These are phyloP conservation scores for Lophochroa leadbeateri DNA, from an alignment of 2,113 vertebrate genomes.

Conservation along the genomic window DNA sequence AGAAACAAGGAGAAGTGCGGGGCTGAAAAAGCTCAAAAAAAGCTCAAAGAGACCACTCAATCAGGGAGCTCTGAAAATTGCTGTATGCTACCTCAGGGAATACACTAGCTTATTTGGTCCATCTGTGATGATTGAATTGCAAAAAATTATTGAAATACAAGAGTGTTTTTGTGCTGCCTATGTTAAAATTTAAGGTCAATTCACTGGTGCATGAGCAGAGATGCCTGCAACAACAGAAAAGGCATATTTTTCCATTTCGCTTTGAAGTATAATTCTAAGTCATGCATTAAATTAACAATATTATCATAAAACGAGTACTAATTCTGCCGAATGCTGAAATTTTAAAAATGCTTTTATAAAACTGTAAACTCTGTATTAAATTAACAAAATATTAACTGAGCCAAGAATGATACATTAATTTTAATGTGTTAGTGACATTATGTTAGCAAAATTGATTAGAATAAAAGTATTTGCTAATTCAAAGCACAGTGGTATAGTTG, in stretches of 20 bases:
- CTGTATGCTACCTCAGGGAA: no score
- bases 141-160: slow-evolving; percentile 43
- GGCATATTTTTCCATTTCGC: slow-evolving; percentile 65
- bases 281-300: slow-evolving; percentile 82
- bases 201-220: slow-evolving; percentile 51
- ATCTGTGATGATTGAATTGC: slow-evolving; percentile 65
- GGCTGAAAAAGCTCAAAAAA: no score
- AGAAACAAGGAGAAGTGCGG: no score
- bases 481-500: not conserved
- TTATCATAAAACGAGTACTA: slow-evolving; percentile 78
- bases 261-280: slow-evolving; percentile 83
- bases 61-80: no score
- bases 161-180: slow-evolving; percentile 29
- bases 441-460: not conserved
- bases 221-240: slow-evolving; percentile 48
- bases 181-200: slow-evolving; percentile 69
- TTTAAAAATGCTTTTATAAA: slow-evolving; percentile 58
- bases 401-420: not conserved
- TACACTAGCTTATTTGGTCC: no score
- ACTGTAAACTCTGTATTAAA: slow-evolving; percentile 8
- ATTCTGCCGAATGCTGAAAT: slow-evolving; percentile 55
- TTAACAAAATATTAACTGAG: not conserved
- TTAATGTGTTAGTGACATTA: not conserved
- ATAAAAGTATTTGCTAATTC: not conserved
- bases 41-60: no score